Evolutionary conservation across 2,113 vertebrate species (phyloP), one percentile per base, ranked within the genome.

Genomic region (Callorhinus ursinus): DNA sequence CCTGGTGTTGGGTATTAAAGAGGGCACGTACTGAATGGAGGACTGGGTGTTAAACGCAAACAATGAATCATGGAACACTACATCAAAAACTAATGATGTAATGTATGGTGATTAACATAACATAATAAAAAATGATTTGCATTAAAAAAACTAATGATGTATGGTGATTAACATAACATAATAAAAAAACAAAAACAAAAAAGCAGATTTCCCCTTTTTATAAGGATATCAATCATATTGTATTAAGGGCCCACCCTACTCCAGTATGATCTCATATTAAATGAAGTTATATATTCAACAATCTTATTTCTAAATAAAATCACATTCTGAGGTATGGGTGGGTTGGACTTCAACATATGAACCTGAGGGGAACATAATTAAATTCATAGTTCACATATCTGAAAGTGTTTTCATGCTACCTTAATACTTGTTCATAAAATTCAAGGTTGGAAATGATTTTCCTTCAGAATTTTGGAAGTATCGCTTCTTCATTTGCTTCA

Each of bases 371-470:
- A 13, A 83, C 26, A 89, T 10, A 81, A 90, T 81, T 95, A 39
- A 88, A 74, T n/a, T 36, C 5, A 69, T 14, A 77, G 33, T 49
- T 95, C n/a, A 71, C 26, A 63, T 36, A 71, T 18, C 86, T 55
- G 13, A 84, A 95, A 92, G 46, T 84, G 10, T 61, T 84, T 92
- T 77, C 53, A 84, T 63, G 26, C 14, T 59, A 46, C 16, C 42
- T 31, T 84, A 84, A 92, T 81, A 77, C 82, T 65, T 76, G 46
- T 16, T 87, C 57, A 91, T 91, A 87, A 63, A 92, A 83, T 31
- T 91, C 28, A 88, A 88, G 19, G 14, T 55, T 51, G 12, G 67
- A 94, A 96, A 83, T 88, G 87, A 81, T 83, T 82, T 90, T 93
- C 31, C n/a, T 87, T 93, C 67, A 77, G 39, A 77, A 81, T 74